Percentiles rank a stretch among this genome's conserved stretches.
phyloP scores from a whole-genome alignment of 2,113 vertebrate genomes.

The Podilymbus podiceps region DNA sequence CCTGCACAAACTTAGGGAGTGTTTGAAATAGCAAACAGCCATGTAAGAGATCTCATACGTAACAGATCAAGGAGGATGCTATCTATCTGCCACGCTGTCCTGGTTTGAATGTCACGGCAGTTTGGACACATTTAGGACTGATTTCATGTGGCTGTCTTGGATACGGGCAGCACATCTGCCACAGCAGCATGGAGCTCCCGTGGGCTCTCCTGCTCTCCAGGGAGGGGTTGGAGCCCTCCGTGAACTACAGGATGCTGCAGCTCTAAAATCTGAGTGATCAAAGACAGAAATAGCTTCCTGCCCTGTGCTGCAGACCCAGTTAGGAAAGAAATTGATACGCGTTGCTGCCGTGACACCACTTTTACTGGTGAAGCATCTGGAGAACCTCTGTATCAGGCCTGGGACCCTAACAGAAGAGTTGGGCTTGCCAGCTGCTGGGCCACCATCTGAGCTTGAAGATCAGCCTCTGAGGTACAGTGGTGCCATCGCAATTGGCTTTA shows the following conservation, averaged over 20 bases:
- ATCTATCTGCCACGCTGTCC: rapidly evolving
- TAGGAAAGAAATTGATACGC: neutral
- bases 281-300: neutral
- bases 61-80: neutral
- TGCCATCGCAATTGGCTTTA: neutral
- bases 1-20: neutral
- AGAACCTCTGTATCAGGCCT: neutral
- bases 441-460: neutral
- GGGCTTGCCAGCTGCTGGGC: neutral
- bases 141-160: neutral
- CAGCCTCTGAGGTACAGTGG: neutral
- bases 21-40: neutral
- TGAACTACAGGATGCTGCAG: neutral
- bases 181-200: neutral
- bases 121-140: neutral
- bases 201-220: neutral
- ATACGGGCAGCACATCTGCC: neutral
- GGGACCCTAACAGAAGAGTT: neutral
- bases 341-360: neutral
- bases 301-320: neutral
- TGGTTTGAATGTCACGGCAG: neutral
- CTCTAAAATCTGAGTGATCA: neutral
- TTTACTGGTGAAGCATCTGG: neutral
- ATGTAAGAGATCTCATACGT: neutral
- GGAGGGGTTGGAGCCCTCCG: neutral